phyloP scores from a whole-genome alignment of 2,888 invertebrate genomes.

The Cheilosia soror region DNA sequence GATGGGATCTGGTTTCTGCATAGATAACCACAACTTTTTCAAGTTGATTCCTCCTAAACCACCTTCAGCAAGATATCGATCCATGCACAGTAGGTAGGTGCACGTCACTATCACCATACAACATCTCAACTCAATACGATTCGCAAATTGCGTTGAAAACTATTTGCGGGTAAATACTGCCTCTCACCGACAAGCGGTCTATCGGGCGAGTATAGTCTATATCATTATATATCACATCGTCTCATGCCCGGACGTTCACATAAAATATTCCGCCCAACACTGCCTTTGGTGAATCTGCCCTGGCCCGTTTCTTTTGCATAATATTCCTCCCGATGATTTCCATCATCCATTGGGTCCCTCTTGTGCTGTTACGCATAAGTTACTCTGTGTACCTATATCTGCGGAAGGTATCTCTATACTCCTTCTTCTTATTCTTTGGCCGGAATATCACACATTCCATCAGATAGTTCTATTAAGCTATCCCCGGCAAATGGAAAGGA shows the following conservation, averaged over 20 bases:
- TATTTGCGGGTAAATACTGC: slow-evolving; percentile 36
- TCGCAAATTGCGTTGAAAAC: slow-evolving; percentile 17
- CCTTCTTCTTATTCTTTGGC: slow-evolving; percentile 24
- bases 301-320: slow-evolving; percentile 44
- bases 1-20: slow-evolving; percentile 32
- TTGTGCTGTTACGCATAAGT: slow-evolving; percentile 9
- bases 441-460: slow-evolving; percentile 48
- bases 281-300: slow-evolving; percentile 39
- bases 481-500: slow-evolving; percentile 28
- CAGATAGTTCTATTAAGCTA: slow-evolving; percentile 52
- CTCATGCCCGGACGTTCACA: slow-evolving; percentile 4
- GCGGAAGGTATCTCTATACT: not conserved
- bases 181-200: slow-evolving; percentile 12
- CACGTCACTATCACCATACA: slow-evolving; percentile 24
- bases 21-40: slow-evolving; percentile 37
- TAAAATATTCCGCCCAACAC: slow-evolving; percentile 51
- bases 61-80: slow-evolving; percentile 14
- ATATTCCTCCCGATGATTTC: slow-evolving; percentile 50
- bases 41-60: slow-evolving; percentile 7
- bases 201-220: slow-evolving; percentile 6
- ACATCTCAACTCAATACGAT: slow-evolving; percentile 8
- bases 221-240: not conserved
- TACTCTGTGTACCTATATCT: slow-evolving; percentile 4
- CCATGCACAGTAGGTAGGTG: not conserved
- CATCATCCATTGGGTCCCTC: slow-evolving; percentile 31